Conservation (phyloP, 2,113 vertebrate species). For the Clarias gariepinus region DNA sequence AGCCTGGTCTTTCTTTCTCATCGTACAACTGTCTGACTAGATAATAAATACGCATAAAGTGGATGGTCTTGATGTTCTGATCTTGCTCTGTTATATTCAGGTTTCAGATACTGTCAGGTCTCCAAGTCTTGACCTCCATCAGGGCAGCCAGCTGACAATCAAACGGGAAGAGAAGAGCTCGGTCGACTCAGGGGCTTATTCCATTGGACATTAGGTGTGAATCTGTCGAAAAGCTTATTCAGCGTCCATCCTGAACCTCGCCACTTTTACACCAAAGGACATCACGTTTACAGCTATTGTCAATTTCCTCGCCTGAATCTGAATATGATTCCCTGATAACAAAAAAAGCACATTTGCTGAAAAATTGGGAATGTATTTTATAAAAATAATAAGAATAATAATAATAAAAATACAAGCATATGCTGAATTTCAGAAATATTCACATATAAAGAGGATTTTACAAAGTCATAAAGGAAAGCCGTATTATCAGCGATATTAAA, state of each 20-base stretch:
- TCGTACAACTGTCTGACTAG: neutral
- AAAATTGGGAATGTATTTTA: neutral
- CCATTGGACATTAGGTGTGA: constrained; percentile 56
- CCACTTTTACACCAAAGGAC: neutral
- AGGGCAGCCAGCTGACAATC: constrained; percentile 64
- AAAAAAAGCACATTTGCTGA: neutral
- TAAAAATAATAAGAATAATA: neutral
- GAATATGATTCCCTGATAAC: neutral
- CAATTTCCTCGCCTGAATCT: neutral
- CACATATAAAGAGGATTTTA: neutral
- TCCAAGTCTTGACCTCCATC: constrained; percentile 43
- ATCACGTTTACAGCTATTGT: neutral
- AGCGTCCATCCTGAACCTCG: neutral
- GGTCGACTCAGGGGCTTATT: constrained; percentile 65
- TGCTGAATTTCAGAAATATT: constrained; percentile 1
- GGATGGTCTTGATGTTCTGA: neutral
- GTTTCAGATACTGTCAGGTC: constrained; percentile 61
- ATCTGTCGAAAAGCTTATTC: neutral
- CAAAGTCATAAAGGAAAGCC: neutral
- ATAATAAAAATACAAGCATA: neutral
- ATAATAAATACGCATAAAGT: neutral
- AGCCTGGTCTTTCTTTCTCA: neutral
- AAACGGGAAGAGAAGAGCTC: constrained; percentile 62
- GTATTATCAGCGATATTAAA: neutral
- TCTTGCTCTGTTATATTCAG: constrained; percentile 49